Base-by-base conservation (phyloP, 2,888 invertebrate genomes). In the Teinopalpus imperialis region DNA sequence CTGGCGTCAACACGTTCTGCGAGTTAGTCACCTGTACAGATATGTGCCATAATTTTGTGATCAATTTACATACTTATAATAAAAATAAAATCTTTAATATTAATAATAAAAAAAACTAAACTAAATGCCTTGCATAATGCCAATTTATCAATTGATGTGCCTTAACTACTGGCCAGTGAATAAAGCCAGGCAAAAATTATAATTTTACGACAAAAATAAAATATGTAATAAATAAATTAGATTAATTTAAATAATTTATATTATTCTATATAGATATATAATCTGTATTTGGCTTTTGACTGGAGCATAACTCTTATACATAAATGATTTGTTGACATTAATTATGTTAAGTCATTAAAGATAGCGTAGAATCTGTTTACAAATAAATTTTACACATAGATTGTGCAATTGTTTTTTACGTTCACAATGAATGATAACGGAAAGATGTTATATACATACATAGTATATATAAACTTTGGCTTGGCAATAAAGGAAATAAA, bases 261-360 rank as follows among this genome's bases (percentile, higher is more conserved):
- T 43, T 48, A 43, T 44, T 48, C n/a, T n/a, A 53, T 32, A 47
- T 43, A 43, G 21, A 31, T 47, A 47, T 49, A 49, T 52, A 24
- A 39, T 40, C 40, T 47, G 31, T 56, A 55, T 55, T 57, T 59
- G 54, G 55, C 54, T 57, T 66, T 66, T 63, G 20, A 59, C 57
- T 57, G 57, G 59, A 61, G 39, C 51, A 58, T 59, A 8, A 7
- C 2, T 2, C 8, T 30, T 4, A 9, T 27, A 20, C 10, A 16
- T 10, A 10, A 21, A 20, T 18, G 18, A 32, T 10, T 18, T 34
- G 8, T 21, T 7, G 31, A 21, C 20, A 21, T 14, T n/a, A n/a
- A n/a, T n/a, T n/a, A n/a, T n/a, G n/a, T n/a, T n/a, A n/a, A n/a
- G n/a, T n/a, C n/a, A n/a, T n/a, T 26, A 26, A 26, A 9, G 3